Base-by-base conservation (phyloP, 2,797 vertebrate genomes). In the Hyperoplus immaculatus region DNA sequence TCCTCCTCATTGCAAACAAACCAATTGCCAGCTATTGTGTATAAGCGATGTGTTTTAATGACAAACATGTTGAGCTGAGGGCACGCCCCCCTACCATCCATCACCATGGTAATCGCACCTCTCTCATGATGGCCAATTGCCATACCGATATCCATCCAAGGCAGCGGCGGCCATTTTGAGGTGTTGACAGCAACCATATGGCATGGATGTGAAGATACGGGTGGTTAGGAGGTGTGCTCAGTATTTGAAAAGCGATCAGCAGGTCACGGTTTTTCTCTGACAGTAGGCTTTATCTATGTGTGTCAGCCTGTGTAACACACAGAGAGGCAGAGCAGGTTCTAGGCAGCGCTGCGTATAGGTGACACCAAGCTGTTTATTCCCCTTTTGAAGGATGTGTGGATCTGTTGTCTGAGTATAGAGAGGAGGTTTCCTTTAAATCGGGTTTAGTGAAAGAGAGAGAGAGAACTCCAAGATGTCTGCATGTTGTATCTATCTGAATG, bases 121-220 rank as follows among this genome's bases (percentile, higher is more conserved):
- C 72, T 60, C 63, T 63, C 75, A 72, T 67, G 36, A 62, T 47
- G 57, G 73, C 65, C 53, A 18, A 14, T 64, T 54, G 55, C 81
- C 55, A 67, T 59, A 65, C 77, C 12, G 42, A 77, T 50, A 64
- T 72, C 69, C 77, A 77, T 41, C 74, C 38, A 41, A 77, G 42
- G 59, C 72, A 72, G 71, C 16, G 0, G 63, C 45, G 16, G 10
- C 75, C 87, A 86, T 87, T 84, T 88, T 89, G 73, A 85, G 67
- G 55, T 67, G 69, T 46, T 79, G 77, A 78, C 69, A 81, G 78
- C 59, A 29, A 36, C 80, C 84, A 78, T 74, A 83, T 74, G 83
- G 77, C 0, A 1, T 29, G 10, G 14, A 69, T 72, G 59, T 77
- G 59, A 68, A 67, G 72, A 77, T 70, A 63, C 6, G 4, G 53